Base-by-base conservation (phyloP, 2,797 vertebrate species). In the Platalea minor region DNA sequence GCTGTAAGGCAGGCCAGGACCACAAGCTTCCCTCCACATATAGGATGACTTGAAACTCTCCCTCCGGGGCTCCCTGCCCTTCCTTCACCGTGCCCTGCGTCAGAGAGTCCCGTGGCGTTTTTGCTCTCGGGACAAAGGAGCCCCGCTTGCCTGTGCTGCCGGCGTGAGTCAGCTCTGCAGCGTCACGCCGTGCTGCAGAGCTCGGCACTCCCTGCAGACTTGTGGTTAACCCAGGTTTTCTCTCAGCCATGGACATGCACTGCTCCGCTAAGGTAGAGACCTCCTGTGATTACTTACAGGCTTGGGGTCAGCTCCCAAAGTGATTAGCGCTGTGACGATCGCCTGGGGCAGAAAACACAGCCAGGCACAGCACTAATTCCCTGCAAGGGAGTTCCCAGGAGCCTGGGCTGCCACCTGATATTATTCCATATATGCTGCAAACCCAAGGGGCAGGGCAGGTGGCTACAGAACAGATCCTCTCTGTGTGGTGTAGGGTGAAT, bases 381-480 rank as follows among this genome's bases (percentile, higher is more conserved):
- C 48, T 81, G 89, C 63, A 21, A 11, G 69, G 82, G 70, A 80
- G 51, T 67, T 92, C 85, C 87, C 73, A 9, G n/a, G 51, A 84
- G 56, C 69, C 41, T 2, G 5, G 21, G 56, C 74, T 81, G 56
- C 59, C 64, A 8, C 76, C 73, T 84, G 67, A 5, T 31, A 0
- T 2, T 20, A 2, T 3, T 41, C 50, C 77, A 4, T 10, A 4
- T 10, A 18, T 0, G 2, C 74, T 50, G 56, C 79, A 84, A 14
- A 39, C 5, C 31, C 18, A 1, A 7, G 63, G 70, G 69, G 50
- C 87, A 57, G 82, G 81, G 88, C 92, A 88, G 51, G 91, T 92
- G 81, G 86, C 90, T 72, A 69, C 82, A 43, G 79, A 56, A 7
- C 37, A 51, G 41, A 48, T 79, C 82, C 73, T 35, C 68, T 29